A percentile compares a stretch with the other conserved stretches of the same genome.
phyloP scores from a whole-genome alignment of 2,113 vertebrate species.

The Cheilinus undulatus region DNA sequence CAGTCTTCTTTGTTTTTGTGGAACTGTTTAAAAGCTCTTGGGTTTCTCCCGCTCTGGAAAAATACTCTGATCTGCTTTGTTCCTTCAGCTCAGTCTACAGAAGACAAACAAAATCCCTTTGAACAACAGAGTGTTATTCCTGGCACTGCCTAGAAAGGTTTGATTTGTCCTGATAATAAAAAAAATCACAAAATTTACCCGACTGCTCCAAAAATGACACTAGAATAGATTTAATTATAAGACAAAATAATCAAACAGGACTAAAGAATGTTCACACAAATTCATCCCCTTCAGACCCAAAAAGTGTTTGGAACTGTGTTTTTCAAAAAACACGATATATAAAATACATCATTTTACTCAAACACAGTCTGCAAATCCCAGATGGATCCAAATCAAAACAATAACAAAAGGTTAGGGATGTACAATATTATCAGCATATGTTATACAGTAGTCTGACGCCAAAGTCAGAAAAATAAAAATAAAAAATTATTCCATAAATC shows the following conservation, averaged over 20 bases:
- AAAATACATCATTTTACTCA: too few relatives aligned
- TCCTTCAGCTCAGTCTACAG: constrained; percentile 71
- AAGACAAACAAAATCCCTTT: constrained; percentile 75
- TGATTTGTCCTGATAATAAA: constrained; percentile 28
- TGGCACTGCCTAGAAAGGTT: constrained; percentile 58
- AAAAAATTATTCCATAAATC: too few relatives aligned
- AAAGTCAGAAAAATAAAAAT: too few relatives aligned
- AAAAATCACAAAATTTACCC: constrained; percentile 29
- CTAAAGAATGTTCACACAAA: constrained; percentile 1
- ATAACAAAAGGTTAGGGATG: too few relatives aligned
- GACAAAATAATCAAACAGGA: not conserved
- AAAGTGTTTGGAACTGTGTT: too few relatives aligned
- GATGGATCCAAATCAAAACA: too few relatives aligned
- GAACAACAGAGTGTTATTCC: constrained; percentile 74
- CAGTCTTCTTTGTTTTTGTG: constrained; percentile 75
- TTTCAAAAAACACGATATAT: too few relatives aligned
- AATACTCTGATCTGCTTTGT: constrained; percentile 87
- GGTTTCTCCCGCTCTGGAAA: constrained; percentile 85
- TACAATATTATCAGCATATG: too few relatives aligned
- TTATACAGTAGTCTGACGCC: too few relatives aligned
- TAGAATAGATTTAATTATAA: constrained; percentile 1
- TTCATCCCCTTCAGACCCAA: not conserved
- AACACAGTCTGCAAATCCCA: too few relatives aligned
- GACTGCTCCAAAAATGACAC: constrained; percentile 11
- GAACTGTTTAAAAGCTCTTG: constrained; percentile 79